A percentile compares a stretch with the other conserved stretches of the same genome.
Evolutionary conservation across 35 echinoderm and acorn worm genomes (phyloP).

Genomic region (Hemicentrotus pulcherrimus): DNA sequence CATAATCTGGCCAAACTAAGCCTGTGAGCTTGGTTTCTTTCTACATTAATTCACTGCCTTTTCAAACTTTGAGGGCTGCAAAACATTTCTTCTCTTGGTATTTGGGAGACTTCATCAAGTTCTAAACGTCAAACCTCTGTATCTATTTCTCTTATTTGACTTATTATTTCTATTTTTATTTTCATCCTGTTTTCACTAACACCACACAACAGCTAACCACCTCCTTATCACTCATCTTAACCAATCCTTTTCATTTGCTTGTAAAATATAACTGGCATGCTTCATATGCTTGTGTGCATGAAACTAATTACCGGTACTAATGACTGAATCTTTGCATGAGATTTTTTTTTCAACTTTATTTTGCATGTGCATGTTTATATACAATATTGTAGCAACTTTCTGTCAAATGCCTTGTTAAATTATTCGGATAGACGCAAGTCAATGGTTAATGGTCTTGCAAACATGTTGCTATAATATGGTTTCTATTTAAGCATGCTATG

Average conservation of each 20-base stretch:
- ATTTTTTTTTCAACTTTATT: background rate
- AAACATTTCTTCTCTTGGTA: background rate
- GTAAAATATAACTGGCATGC: background rate
- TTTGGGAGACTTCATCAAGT: background rate
- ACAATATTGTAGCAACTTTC: background rate
- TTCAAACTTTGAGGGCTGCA: background rate
- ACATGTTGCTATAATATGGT: background rate
- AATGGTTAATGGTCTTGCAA: background rate
- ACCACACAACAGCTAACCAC: background rate
- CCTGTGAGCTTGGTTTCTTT: too few relatives aligned
- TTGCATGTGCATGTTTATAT: slow-evolving; percentile 5
- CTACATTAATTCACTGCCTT: too few relatives aligned
- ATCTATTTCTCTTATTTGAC: background rate
- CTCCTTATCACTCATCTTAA: background rate
- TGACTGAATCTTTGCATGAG: background rate
- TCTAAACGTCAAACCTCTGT: background rate
- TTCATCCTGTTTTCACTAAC: background rate
- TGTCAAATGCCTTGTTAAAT: too few relatives aligned
- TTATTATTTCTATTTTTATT: background rate
- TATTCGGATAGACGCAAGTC: too few relatives aligned
- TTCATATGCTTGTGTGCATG: background rate
- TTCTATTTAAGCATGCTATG: too few relatives aligned
- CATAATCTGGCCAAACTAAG: too few relatives aligned
- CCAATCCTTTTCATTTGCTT: background rate
- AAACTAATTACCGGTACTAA: background rate